Base-by-base conservation (phyloP, 1,140 invertebrate species). In the Globodera rostochiensis region DNA sequence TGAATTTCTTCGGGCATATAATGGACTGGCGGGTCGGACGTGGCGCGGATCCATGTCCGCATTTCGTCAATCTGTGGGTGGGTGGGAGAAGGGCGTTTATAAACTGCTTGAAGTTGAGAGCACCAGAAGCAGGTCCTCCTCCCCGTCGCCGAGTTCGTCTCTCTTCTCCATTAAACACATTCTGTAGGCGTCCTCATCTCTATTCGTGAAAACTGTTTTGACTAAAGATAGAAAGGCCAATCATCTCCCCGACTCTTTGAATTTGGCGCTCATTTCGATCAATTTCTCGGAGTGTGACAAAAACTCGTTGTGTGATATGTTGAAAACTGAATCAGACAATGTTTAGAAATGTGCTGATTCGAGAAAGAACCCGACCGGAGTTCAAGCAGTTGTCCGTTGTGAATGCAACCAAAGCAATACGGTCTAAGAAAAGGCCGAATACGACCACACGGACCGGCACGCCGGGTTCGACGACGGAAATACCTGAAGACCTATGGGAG, bases 21-120 rank as follows among this genome's bases (percentile, higher is more conserved):
- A 83, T 87, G 86, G 46, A 86, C 78, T 13, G 88, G 88, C 2
- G 87, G 88, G 75, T 87, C 86, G 57, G 80, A 77, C n/a, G 87
- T 88, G 49, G 88, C 81, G 13, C 79, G 83, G 47, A 88, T 88
- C 87, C 87, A 90, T 11, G 87, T 90, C 60, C 88, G 80, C 85
- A 89, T 86, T 79, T 88, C 87, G 53, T 88, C 87, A 50, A 87
- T 88, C 84, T 85, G 49, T 53, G 73, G 79, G 47, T 9, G 49
- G 49, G 13, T 36, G 46, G 79, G 82, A 45, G 50, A 19, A 36
- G 19, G 15, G 57, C 11, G 19, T 19, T 60, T 19, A 45, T 11
- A 50, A 15, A 25, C 36, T 13, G 6, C 4, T 50, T 5, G 15
- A 19, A 2, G 53, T 25, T 4, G 13, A 15, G 36, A 50, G 7